Evolutionary conservation across 1,140 invertebrate species (phyloP).

Genomic region (Platorchestia sp.): DNA sequence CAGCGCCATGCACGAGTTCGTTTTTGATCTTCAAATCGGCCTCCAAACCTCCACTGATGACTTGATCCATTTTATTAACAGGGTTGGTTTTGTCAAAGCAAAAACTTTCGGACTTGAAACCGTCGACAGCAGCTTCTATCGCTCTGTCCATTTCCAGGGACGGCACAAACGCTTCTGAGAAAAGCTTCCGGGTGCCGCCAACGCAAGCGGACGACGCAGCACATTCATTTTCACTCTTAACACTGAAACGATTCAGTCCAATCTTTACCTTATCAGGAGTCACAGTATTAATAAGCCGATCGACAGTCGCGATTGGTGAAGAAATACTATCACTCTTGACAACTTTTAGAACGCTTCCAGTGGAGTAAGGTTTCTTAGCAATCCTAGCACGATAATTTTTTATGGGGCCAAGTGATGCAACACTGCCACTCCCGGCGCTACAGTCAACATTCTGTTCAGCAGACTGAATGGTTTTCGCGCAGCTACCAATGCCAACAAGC

Average conservation of each 20-base stretch:
- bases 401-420: background rate
- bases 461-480: background rate
- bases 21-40: constrained; percentile 25
- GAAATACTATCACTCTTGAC: constrained; percentile 24
- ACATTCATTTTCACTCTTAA: background rate
- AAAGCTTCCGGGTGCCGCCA: background rate
- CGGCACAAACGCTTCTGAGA: background rate
- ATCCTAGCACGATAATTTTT: constrained; percentile 43
- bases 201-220: background rate
- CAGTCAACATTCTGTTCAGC: background rate
- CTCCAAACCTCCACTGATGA: constrained; percentile 35
- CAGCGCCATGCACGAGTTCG: background rate
- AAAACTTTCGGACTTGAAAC: constrained; percentile 2
- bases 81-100: constrained; percentile 27
- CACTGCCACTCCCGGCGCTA: background rate
- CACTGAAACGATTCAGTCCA: background rate
- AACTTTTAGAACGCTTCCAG: constrained; percentile 23
- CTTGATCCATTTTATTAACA: constrained; percentile 43
- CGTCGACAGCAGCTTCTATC: background rate
- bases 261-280: constrained; percentile 12
- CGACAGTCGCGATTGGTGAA: background rate
- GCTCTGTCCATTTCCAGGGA: background rate
- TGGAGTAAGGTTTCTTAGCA: constrained; percentile 22
- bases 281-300: background rate
- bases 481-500: constrained; percentile 5